Base-by-base conservation (phyloP, 2,888 invertebrate species). In the Byasa hedistus region DNA sequence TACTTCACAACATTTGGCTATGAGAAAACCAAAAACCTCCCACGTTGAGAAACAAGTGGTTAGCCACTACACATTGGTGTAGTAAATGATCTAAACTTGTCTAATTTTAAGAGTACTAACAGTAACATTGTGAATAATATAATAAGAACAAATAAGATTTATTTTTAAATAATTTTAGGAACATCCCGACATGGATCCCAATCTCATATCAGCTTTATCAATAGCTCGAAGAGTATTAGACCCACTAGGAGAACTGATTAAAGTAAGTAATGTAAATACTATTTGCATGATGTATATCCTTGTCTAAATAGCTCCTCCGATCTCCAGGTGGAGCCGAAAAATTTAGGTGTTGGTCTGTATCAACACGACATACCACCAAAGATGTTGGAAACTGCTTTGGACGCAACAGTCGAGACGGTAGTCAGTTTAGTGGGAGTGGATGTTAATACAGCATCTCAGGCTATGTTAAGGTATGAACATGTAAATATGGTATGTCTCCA, bases 381-480 rank as follows among this genome's bases (percentile, higher is more conserved):
- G 76, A 93, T 94, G 80, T 84, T 98, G 1, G 94, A 93, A 17
- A 90, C 94, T 3, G 94, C 96, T 0, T 86, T 98, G 22, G 95
- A 96, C 72, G 95, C 95, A 73, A 95, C 97, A 0, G 96, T 98
- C 0, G 95, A 96, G 57, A 98, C 98, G 79, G 96, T 97, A 75
- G 98, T 98, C 22, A 98, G 98, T 85, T 96, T 97, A 85, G 97
- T 98, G 0, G 98, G 98, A 0, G 97, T 98, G 0, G 98, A 98
- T 80, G 85, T 98, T 12, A 98, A 98, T 79, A 96, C 96, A 0
- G 96, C 97, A 0, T 97, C 97, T 22, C 93, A 95, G 63, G 95
- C 95, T 74, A 93, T 98, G 68, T 87, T 98, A 4, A 95, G 95
- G 96, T 96, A 84, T 76, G 80, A 74, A 24, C 55, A 21, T 57